Percentiles rank a stretch among this genome's conserved stretches.
These are phyloP conservation scores for Noctilio leporinus DNA, from an alignment of 2,113 vertebrate species.

Conservation along the genomic window DNA sequence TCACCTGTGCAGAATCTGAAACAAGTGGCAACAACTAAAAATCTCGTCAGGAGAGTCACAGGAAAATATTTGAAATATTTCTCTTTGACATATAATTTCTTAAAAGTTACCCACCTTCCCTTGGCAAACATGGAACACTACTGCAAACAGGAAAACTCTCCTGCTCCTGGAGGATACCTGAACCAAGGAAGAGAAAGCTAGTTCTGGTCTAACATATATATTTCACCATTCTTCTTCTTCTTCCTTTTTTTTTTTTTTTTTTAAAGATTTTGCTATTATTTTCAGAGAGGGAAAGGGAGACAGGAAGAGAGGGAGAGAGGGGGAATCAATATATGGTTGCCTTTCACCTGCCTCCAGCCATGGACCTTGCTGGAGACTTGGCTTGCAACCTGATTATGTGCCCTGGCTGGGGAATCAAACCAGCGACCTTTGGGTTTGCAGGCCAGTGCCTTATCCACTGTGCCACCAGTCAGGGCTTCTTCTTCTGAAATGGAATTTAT, in stretches of 20 bases:
- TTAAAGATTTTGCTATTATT: no score
- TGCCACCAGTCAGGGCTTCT: no score
- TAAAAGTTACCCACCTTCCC: not conserved
- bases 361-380: no score
- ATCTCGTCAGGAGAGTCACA: not conserved
- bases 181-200: not conserved
- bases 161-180: not conserved
- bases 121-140: not conserved
- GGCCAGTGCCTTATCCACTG: no score
- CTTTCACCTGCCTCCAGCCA: no score
- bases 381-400: no score
- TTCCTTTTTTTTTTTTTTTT: no score
- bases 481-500: not conserved
- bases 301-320: no score
- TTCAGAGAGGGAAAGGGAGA: no score
- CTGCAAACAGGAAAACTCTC: not conserved
- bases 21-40: not conserved
- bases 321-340: no score
- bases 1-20: not conserved
- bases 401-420: no score
- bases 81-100: not conserved
- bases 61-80: not conserved
- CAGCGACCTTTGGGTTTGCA: no score
- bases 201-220: not conserved
- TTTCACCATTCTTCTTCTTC: not conserved